Evolutionary conservation across 2,113 vertebrate genomes (phyloP).

Genomic region (Tetraodon nigroviridis): DNA sequence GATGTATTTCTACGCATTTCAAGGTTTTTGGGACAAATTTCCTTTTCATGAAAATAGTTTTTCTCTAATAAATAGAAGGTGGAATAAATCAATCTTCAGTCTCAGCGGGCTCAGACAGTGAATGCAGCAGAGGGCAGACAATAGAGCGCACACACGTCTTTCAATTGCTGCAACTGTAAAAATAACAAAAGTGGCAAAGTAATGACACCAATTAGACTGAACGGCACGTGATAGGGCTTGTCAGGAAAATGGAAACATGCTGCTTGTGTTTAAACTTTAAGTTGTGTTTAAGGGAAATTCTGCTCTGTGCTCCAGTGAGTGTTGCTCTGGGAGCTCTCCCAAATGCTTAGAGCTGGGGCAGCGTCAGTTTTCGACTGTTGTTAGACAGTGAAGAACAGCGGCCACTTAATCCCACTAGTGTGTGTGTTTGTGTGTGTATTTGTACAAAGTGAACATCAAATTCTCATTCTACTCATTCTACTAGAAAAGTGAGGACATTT

Average conservation of each 20-base stretch:
- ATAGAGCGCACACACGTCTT: background rate
- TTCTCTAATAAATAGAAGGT: background rate
- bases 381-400: conserved; percentile 50
- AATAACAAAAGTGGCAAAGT: background rate
- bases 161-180: background rate
- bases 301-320: conserved; percentile 24
- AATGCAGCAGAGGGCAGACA: background rate
- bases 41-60: background rate
- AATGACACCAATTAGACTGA: conserved; percentile 1
- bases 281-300: conserved; percentile 9
- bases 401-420: conserved; percentile 57
- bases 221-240: conserved; percentile 1
- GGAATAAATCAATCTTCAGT: background rate
- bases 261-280: conserved; percentile 4
- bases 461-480: too few relatives aligned
- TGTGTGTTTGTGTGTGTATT: background rate
- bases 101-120: background rate
- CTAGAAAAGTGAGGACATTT: too few relatives aligned
- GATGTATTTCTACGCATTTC: conserved; percentile 14
- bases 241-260: conserved; percentile 4
- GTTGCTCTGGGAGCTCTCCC: conserved; percentile 26
- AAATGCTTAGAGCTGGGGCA: conserved; percentile 35
- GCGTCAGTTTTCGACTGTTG: conserved; percentile 44
- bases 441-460: too few relatives aligned
- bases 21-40: conserved; percentile 21